A percentile compares a stretch with the other conserved stretches of the same genome.
These are phyloP conservation scores for Pentalonia nigronervosa DNA, from an alignment of 1,140 invertebrate genomes.

Conservation along the genomic window DNA sequence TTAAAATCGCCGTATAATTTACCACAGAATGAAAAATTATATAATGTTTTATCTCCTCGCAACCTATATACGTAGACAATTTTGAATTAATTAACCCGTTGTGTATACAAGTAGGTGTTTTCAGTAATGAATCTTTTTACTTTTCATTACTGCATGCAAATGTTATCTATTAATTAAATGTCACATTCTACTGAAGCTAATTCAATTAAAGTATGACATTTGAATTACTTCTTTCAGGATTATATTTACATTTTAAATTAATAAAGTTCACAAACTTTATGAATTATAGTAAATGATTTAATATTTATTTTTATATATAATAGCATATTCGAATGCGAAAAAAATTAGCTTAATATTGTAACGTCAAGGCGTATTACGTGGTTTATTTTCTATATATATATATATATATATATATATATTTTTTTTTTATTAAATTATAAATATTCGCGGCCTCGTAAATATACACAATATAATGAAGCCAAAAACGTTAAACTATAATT, in stretches of 20 bases:
- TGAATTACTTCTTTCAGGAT: neutral
- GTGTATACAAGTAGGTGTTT: neutral
- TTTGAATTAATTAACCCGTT: neutral
- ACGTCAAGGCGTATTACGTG: neutral
- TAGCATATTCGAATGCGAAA: neutral
- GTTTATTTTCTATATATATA: neutral
- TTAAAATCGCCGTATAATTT: neutral
- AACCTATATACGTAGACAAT: neutral
- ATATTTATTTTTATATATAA: neutral
- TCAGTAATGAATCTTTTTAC: neutral
- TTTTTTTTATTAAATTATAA: neutral
- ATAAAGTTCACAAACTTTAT: neutral
- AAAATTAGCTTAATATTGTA: neutral
- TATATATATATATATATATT: no score
- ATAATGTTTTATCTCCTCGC: neutral
- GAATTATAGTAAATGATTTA: neutral
- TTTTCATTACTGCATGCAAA: neutral
- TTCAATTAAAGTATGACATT: slow-evolving; percentile 34
- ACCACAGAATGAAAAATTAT: neutral
- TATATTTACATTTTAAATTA: slow-evolving; percentile 43
- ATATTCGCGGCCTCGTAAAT: neutral
- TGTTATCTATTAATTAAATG: slow-evolving; percentile 34
- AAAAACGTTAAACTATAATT: neutral
- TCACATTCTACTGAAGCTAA: slow-evolving; percentile 6
- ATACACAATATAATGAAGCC: neutral